Conservation (phyloP, 2,888 invertebrate genomes). For the Sericinus montela region DNA sequence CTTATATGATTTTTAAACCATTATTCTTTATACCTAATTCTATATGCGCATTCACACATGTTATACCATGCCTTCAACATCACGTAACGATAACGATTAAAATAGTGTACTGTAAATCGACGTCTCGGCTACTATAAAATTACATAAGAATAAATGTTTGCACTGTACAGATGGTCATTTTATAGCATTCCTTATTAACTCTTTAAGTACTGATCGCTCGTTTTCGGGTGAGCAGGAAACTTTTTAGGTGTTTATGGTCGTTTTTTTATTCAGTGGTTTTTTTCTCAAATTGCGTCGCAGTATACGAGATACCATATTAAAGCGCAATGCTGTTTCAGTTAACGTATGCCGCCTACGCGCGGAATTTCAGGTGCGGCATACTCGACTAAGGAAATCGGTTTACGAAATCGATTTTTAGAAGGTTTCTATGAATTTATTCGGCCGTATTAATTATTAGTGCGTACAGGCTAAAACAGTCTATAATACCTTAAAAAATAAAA, state of each 20-base stretch:
- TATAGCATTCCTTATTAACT: slow-evolving; percentile 15
- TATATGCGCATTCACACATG: too few relatives aligned
- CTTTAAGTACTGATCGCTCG: slow-evolving; percentile 6
- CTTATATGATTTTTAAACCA: too few relatives aligned
- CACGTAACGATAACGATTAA: slow-evolving; percentile 1
- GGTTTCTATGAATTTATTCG: background rate
- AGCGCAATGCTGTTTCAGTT: slow-evolving; percentile 1
- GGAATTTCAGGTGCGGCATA: background rate
- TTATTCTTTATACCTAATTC: too few relatives aligned
- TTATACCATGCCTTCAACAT: too few relatives aligned
- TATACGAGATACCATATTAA: background rate
- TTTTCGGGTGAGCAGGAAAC: slow-evolving; percentile 9
- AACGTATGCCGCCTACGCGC: slow-evolving; percentile 8
- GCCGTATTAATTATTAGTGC: too few relatives aligned
- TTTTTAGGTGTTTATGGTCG: slow-evolving; percentile 4
- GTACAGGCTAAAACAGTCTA: too few relatives aligned
- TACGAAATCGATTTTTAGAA: slow-evolving; percentile 10
- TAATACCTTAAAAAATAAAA: too few relatives aligned
- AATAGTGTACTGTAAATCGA: background rate
- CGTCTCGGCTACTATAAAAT: background rate
- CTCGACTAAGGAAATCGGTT: background rate
- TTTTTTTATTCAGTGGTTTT: slow-evolving; percentile 9
- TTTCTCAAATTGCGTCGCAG: slow-evolving; percentile 2
- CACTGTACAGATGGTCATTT: slow-evolving; percentile 6
- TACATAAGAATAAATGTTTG: slow-evolving; percentile 12